These are phyloP conservation scores for Bombus picipes DNA, from an alignment of 1,140 invertebrate species.

Conservation along the genomic window DNA sequence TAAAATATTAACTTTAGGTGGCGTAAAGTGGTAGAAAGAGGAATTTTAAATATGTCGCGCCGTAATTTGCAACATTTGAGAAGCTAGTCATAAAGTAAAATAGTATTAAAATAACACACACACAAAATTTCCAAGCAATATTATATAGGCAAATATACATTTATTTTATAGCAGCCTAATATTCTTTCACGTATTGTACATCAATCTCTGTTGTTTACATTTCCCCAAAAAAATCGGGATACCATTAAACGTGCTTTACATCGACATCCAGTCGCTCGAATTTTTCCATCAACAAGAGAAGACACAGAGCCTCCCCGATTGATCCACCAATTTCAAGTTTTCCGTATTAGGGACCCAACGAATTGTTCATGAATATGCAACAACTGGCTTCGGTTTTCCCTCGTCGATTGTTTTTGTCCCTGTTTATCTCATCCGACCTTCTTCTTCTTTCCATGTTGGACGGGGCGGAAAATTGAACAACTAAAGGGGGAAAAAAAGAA, in stretches of 20 bases:
- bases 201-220: neutral
- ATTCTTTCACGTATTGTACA: too few relatives aligned
- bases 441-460: neutral
- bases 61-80: neutral
- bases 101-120: neutral
- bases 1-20: conserved; percentile 1
- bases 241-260: too few relatives aligned
- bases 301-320: too few relatives aligned
- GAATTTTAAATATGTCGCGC: neutral
- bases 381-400: neutral
- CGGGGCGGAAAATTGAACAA: conserved; percentile 9
- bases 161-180: too few relatives aligned
- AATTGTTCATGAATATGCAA: conserved; percentile 23
- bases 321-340: conserved; percentile 11
- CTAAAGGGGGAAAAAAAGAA: neutral
- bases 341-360: neutral
- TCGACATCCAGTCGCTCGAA: neutral
- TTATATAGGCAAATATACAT: too few relatives aligned
- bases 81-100: neutral
- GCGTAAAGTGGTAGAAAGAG: neutral
- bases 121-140: neutral
- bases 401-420: neutral
- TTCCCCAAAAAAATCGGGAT: neutral
- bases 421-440: neutral
- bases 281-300: neutral